Evolutionary conservation across 2,888 invertebrate genomes (phyloP).

Genomic region (Leucophora obtusa): DNA sequence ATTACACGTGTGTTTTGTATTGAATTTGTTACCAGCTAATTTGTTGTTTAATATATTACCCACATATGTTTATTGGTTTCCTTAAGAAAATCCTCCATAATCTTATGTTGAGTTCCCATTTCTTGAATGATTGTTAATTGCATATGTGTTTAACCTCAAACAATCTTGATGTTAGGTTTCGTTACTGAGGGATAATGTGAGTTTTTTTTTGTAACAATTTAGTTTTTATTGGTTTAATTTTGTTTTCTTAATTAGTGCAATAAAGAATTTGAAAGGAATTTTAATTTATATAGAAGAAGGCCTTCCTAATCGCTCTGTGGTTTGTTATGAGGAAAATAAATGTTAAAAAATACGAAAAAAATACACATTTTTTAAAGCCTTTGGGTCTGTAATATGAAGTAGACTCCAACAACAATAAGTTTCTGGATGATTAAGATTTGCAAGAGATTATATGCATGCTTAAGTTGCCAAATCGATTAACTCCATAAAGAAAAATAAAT

Average conservation of each 20-base stretch:
- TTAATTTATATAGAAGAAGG: neutral
- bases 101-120: conserved; percentile 17
- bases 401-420: too few relatives aligned
- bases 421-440: too few relatives aligned
- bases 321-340: too few relatives aligned
- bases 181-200: neutral
- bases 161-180: neutral
- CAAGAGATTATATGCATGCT: too few relatives aligned
- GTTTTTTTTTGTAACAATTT: conserved; percentile 22
- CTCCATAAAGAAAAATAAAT: too few relatives aligned
- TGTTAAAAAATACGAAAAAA: too few relatives aligned
- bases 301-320: too few relatives aligned
- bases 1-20: conserved; percentile 10
- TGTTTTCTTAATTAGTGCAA: conserved; percentile 45
- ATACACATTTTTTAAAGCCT: too few relatives aligned
- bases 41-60: conserved; percentile 25
- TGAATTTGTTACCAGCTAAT: conserved; percentile 16
- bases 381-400: too few relatives aligned
- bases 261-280: neutral
- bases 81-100: neutral
- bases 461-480: too few relatives aligned
- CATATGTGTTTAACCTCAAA: conserved; percentile 37
- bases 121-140: conserved; percentile 36
- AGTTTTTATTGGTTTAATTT: conserved; percentile 39
- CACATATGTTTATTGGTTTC: conserved; percentile 55